These are phyloP conservation scores for Spisula subtruncata DNA, from an alignment of 2,888 invertebrate species.

Conservation along the genomic window DNA sequence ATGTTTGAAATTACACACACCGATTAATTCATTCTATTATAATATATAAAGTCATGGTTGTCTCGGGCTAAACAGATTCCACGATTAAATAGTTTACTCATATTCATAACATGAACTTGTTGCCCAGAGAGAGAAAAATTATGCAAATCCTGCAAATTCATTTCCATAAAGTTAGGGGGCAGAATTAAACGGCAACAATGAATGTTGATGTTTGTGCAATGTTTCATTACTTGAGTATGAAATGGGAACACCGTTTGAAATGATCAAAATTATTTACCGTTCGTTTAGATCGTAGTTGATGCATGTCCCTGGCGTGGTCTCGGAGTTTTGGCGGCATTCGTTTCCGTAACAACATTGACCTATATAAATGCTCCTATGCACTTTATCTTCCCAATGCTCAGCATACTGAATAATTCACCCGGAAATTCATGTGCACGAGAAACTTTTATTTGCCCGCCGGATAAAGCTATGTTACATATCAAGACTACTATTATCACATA, in stretches of 20 bases:
- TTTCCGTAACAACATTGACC: conserved; percentile 87
- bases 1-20: too few relatives aligned
- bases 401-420: conserved; percentile 75
- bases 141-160: background rate
- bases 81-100: background rate
- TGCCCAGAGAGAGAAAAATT: too few relatives aligned
- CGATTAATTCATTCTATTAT: too few relatives aligned
- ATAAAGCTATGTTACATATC: conserved; percentile 86
- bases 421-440: conserved; percentile 76
- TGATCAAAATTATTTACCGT: conserved; percentile 85
- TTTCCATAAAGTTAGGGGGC: background rate
- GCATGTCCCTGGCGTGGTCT: conserved; percentile 87
- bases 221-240: too few relatives aligned
- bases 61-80: background rate
- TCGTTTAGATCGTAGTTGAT: conserved; percentile 87
- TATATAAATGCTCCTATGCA: conserved; percentile 79
- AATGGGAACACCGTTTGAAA: too few relatives aligned
- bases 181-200: background rate
- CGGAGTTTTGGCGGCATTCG: conserved; percentile 88
- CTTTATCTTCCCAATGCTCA: conserved; percentile 73
- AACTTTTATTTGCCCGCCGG: conserved; percentile 87
- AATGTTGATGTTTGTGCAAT: too few relatives aligned
- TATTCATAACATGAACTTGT: background rate
- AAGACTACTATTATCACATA: conserved; percentile 88
- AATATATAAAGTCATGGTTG: background rate